A percentile compares a stretch with the other conserved stretches of the same genome.
These are phyloP conservation scores for Ploceus nigricollis DNA, from an alignment of 2,113 vertebrate genomes.

Conservation along the genomic window DNA sequence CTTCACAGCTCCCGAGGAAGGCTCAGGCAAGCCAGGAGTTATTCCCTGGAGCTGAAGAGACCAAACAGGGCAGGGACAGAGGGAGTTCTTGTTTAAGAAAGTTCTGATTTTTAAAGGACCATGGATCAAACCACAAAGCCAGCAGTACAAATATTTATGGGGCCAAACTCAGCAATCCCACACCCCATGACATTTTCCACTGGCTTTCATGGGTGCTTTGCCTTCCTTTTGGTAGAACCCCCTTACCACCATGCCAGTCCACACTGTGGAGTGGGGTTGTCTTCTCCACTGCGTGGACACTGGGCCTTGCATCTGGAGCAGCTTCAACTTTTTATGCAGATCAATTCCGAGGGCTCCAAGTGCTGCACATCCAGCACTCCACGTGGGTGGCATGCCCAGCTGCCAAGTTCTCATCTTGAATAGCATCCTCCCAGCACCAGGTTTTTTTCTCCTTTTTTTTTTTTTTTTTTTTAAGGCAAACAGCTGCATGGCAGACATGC, in stretches of 20 bases:
- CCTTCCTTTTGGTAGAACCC: background rate
- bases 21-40: background rate
- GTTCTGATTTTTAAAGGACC: background rate
- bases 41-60: background rate
- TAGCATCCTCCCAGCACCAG: background rate
- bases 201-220: background rate
- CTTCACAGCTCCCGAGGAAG: background rate
- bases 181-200: background rate
- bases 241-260: background rate
- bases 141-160: background rate
- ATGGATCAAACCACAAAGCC: background rate
- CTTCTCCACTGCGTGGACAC: background rate
- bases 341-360: background rate
- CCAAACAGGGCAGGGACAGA: background rate
- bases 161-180: background rate
- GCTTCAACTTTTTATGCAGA: background rate
- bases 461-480: background rate
- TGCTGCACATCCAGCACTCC: background rate
- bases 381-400: conserved; percentile 21
- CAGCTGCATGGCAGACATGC: background rate
- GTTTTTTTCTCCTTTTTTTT: too few species aligned
- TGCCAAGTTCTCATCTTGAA: conserved; percentile 25
- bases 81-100: background rate
- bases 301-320: background rate
- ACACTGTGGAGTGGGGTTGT: background rate